Evolutionary conservation across 1,140 invertebrate species (phyloP).

Genomic region (Drosophila punjabiensis): DNA sequence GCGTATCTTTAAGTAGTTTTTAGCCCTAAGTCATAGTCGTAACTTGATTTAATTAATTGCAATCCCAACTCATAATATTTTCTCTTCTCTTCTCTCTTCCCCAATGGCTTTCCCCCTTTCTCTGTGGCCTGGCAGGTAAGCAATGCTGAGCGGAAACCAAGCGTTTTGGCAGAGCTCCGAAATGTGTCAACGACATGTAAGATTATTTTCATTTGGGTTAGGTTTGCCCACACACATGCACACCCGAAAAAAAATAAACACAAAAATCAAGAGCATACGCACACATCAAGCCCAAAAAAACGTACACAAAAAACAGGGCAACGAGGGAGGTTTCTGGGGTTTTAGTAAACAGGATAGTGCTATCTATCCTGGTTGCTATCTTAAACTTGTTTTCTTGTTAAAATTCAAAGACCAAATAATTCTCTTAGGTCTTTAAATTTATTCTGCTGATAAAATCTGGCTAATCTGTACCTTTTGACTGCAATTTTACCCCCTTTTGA

Average conservation of each 20-base stretch:
- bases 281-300: constrained; percentile 11
- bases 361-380: background rate
- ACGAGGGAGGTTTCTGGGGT: constrained; percentile 24
- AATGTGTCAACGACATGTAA: constrained; percentile 85
- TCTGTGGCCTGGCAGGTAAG: constrained; percentile 72
- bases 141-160: constrained; percentile 67
- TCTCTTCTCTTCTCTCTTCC: constrained; percentile 53
- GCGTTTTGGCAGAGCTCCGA: constrained; percentile 65
- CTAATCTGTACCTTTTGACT: background rate
- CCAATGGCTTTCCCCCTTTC: constrained; percentile 26
- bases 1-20: constrained; percentile 35
- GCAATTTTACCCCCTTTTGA: background rate
- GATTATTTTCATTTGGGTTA: constrained; percentile 74
- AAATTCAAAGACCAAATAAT: background rate
- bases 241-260: constrained; percentile 17
- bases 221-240: constrained; percentile 6
- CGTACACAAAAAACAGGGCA: constrained; percentile 22
- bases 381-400: background rate
- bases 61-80: constrained; percentile 35
- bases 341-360: background rate
- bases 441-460: background rate
- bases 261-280: constrained; percentile 34
- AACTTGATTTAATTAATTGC: constrained; percentile 27
- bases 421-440: too few relatives aligned
- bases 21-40: constrained; percentile 1